Conservation (phyloP, 2,113 vertebrate species). For the Meles meles region DNA sequence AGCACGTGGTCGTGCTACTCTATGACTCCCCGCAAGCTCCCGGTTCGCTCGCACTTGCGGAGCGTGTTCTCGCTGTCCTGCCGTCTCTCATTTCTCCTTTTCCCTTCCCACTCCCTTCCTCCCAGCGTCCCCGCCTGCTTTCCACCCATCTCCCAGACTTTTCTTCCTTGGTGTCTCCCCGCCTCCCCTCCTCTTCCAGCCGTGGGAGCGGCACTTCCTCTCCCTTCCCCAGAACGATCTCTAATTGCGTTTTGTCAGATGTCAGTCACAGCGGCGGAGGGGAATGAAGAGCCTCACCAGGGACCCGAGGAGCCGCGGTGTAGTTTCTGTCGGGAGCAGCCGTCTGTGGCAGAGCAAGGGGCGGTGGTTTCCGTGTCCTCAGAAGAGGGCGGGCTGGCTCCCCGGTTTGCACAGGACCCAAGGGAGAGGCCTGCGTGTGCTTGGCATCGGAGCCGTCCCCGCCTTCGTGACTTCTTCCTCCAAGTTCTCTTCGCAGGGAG, state of each 20-base stretch:
- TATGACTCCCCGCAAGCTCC: neutral
- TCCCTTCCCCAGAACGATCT: constrained; percentile 16
- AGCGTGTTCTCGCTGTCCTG: neutral
- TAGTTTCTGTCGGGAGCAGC: constrained; percentile 1
- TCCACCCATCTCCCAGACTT: neutral
- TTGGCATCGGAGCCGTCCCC: neutral
- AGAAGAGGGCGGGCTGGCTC: constrained; percentile 38
- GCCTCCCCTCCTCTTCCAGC: neutral
- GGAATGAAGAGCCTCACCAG: neutral
- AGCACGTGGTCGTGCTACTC: neutral
- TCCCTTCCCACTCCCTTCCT: neutral
- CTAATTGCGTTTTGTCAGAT: neutral
- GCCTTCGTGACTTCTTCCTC: constrained; percentile 24
- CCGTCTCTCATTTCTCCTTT: neutral
- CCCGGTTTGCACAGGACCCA: constrained; percentile 33
- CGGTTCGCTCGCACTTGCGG: neutral
- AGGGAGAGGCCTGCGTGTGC: constrained; percentile 24
- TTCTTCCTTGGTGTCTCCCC: neutral
- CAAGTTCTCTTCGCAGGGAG: constrained; percentile 46
- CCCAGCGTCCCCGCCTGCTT: neutral
- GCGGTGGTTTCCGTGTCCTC: neutral
- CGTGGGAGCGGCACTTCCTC: constrained; percentile 21
- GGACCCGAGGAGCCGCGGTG: neutral
- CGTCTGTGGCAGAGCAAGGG: too few relatives aligned
- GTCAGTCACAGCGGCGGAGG: neutral